Base-by-base conservation (phyloP, 1,140 invertebrate species). In the Agrypnia vestita region DNA sequence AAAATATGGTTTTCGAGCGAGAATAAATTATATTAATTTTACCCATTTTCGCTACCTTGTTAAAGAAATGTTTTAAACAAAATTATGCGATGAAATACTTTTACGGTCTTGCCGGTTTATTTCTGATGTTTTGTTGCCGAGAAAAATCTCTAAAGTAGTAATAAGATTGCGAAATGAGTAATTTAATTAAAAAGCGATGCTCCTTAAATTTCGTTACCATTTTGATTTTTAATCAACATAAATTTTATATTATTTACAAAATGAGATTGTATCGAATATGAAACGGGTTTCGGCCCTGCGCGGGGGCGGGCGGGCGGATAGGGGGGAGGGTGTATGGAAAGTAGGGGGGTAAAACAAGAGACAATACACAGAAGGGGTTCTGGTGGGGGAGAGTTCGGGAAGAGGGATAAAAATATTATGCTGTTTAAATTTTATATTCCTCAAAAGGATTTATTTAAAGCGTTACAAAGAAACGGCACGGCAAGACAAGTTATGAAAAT, bases 201-300 rank as follows among this genome's bases (percentile, higher is more conserved):
- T 35, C 25, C 17, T 56, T 56, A 56, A 17, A 56, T 56, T 56
- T 17, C 53, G 53, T n/a, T 17, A 56, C n/a, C 53, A 56, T 56
- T 56, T 17, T n/a, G 64, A 64, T 64, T 64, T 64, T 64, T 64
- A 64, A 64, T 64, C 62, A 64, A 43, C 35, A 43, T 64, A 64
- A 64, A 64, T 64, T 64, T 64, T 25, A 64, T 64, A 15, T 51
- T 35, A 21, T 61, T 61, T 61, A 61, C 19, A 19, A 61, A 61
- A 61, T 61, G 56, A 61, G 56, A 61, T 61, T 61, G 56, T 61
- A 15, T 61, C 56, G 13, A 61, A 61, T 61, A 15, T 19, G 25
- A 61, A 61, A 61, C 56, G 4, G 56, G 56, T 61, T 61, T 35
- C 25, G 25, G 25, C 25, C 6, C 56, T 1, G 56, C 17, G 17